These are phyloP conservation scores for Poecilia latipinna DNA, from an alignment of 2,113 vertebrate genomes.

Conservation along the genomic window DNA sequence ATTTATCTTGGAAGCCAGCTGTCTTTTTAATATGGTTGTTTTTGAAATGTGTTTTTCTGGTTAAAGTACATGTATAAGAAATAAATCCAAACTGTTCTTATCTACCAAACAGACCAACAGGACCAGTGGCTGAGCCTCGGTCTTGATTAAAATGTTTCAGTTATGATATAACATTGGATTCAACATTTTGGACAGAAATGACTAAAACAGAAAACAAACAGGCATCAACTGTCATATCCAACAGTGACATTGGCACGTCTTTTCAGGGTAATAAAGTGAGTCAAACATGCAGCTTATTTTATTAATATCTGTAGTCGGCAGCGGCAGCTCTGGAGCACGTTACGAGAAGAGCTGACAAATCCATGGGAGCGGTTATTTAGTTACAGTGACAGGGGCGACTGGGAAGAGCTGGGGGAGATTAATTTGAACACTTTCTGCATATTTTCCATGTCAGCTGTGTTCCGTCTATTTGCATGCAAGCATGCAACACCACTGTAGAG, in stretches of 20 bases:
- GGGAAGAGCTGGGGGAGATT: slow-evolving; percentile 33
- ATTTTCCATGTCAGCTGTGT: slow-evolving; percentile 35
- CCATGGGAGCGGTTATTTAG: slow-evolving; percentile 38
- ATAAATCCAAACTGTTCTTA: slow-evolving; percentile 18
- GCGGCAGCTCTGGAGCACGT: slow-evolving; percentile 30
- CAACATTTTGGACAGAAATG: slow-evolving; percentile 33
- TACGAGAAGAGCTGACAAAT: slow-evolving; percentile 55
- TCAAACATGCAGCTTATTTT: slow-evolving; percentile 38
- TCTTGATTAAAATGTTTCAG: not conserved
- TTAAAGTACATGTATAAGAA: slow-evolving; percentile 2
- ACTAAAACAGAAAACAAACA: slow-evolving; percentile 10
- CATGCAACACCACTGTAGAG: not conserved
- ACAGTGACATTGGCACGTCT: not conserved
- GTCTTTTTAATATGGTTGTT: slow-evolving; percentile 22
- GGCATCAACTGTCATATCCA: not conserved
- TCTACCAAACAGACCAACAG: slow-evolving; percentile 2
- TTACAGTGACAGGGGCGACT: slow-evolving; percentile 40
- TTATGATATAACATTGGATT: not conserved
- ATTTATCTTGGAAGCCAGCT: slow-evolving; percentile 14
- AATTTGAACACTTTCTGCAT: slow-evolving; percentile 29
- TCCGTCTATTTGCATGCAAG: not conserved
- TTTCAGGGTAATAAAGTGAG: not conserved
- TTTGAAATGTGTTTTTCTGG: not conserved
- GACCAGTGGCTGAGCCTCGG: not conserved
- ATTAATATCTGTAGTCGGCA: slow-evolving; percentile 26